These are phyloP conservation scores for Myotis planiceps DNA, from an alignment of 2,797 vertebrate genomes.

Conservation along the genomic window DNA sequence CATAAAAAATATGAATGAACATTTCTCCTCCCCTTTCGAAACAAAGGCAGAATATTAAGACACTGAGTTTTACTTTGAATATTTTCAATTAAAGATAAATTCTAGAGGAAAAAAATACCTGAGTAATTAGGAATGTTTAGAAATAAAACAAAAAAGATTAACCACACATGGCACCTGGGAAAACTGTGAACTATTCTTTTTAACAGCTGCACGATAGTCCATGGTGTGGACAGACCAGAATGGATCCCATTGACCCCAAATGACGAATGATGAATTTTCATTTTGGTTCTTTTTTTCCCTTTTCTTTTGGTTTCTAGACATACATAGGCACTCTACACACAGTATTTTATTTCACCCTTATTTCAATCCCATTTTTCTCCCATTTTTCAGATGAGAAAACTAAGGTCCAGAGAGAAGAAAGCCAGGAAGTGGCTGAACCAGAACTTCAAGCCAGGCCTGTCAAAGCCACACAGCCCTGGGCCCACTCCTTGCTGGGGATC, in stretches of 20 bases:
- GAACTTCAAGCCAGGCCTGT: neutral
- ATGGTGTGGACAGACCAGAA: fast-evolving
- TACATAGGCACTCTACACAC: neutral
- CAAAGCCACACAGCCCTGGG: neutral
- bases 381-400: neutral
- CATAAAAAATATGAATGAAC: neutral
- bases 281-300: fast-evolving
- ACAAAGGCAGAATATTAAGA: neutral
- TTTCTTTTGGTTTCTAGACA: neutral
- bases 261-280: neutral
- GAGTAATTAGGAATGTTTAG: neutral
- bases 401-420: neutral
- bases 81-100: neutral
- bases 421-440: neutral
- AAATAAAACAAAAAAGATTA: neutral
- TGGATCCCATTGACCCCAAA: neutral
- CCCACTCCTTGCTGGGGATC: neutral
- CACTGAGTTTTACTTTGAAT: neutral
- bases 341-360: neutral
- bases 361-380: neutral
- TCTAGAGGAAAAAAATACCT: neutral
- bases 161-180: neutral
- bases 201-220: neutral
- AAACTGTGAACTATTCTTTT: neutral
- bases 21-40: neutral